These are phyloP conservation scores for Pterocles burchelli DNA, from an alignment of 2,113 vertebrate genomes.

Conservation along the genomic window DNA sequence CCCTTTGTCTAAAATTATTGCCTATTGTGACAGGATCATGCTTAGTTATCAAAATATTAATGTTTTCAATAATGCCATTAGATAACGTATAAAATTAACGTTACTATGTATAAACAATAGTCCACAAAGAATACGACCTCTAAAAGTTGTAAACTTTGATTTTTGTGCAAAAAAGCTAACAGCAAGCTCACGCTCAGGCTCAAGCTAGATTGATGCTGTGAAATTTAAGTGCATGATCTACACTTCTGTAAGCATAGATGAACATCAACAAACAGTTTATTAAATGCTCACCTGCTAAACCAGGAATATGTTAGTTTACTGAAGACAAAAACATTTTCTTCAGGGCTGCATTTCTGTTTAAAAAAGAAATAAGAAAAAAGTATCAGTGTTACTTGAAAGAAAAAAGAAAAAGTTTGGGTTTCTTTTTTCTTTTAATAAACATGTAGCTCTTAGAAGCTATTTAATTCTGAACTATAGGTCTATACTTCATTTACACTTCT, in stretches of 20 bases:
- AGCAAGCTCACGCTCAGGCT: background rate
- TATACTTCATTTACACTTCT: background rate
- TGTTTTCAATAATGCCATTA: background rate
- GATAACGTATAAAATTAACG: background rate
- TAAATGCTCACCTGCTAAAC: conserved; percentile 59
- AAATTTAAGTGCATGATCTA: background rate
- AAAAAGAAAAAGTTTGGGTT: rapidly evolving
- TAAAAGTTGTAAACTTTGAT: background rate
- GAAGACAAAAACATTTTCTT: conserved; percentile 54
- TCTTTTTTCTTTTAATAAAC: background rate
- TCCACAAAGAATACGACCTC: background rate
- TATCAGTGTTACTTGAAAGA: background rate
- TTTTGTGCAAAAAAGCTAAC: background rate
- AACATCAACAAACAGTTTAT: background rate
- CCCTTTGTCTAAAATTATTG: background rate
- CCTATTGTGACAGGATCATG: background rate
- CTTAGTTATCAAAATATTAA: background rate
- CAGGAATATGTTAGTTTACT: conserved; percentile 66
- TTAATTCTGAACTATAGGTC: background rate
- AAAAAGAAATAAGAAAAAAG: background rate
- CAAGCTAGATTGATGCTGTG: background rate
- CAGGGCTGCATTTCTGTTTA: conserved; percentile 53
- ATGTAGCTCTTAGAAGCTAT: background rate
- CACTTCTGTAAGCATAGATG: background rate
- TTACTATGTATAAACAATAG: background rate